Evolutionary conservation across 2,888 invertebrate species (phyloP).

Genomic region (Esperia sulphurella): DNA sequence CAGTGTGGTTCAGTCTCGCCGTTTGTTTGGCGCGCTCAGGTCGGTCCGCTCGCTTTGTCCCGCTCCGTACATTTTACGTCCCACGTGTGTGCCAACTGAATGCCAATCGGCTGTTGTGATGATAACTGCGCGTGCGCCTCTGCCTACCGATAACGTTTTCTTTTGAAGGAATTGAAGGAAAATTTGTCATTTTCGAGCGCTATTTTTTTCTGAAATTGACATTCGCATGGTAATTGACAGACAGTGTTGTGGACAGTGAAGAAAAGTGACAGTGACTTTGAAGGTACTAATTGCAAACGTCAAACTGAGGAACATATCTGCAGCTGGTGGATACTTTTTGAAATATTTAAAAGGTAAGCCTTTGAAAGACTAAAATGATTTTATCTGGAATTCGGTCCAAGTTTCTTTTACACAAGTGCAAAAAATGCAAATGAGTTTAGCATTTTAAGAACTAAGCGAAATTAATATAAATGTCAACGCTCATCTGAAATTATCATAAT

Average conservation of each 20-base stretch:
- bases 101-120: slow-evolving; percentile 45
- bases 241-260: slow-evolving; percentile 55
- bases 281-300: slow-evolving; percentile 33
- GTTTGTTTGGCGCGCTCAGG: slow-evolving; percentile 69
- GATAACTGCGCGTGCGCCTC: slow-evolving; percentile 62
- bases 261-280: slow-evolving; percentile 55
- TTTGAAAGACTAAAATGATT: slow-evolving; percentile 10
- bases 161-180: background rate
- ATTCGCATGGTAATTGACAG: slow-evolving; percentile 26
- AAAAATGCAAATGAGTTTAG: too few species aligned
- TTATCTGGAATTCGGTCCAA: slow-evolving; percentile 52
- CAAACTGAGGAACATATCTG: slow-evolving; percentile 72
- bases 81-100: slow-evolving; percentile 60
- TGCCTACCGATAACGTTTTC: slow-evolving; percentile 42
- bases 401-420: slow-evolving; percentile 19
- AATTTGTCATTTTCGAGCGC: background rate
- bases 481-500: background rate
- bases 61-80: slow-evolving; percentile 22
- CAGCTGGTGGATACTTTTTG: slow-evolving; percentile 63
- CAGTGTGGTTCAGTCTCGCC: slow-evolving; percentile 67
- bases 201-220: slow-evolving; percentile 23
- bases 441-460: background rate
- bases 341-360: slow-evolving; percentile 70
- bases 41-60: slow-evolving; percentile 43
- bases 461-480: background rate